These are phyloP conservation scores for Apodemus speciosus DNA, from an alignment of 2,113 vertebrate species.

Conservation along the genomic window DNA sequence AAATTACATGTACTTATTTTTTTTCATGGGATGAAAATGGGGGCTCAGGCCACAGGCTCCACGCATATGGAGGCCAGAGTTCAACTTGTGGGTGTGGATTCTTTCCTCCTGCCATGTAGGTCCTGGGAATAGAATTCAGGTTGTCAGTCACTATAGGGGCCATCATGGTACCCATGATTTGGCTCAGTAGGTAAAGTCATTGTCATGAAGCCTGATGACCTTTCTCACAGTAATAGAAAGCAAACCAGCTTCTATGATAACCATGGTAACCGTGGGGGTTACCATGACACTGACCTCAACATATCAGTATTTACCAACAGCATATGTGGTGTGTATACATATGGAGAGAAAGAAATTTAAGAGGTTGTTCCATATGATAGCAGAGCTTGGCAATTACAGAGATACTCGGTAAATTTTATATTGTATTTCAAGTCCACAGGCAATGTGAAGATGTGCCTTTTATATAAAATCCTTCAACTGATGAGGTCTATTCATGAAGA, in stretches of 20 bases:
- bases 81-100: not conserved
- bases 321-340: not conserved
- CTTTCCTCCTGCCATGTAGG: not conserved
- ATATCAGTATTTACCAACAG: not conserved
- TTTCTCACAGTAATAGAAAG: not conserved
- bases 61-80: not conserved
- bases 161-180: not conserved
- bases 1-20: not conserved
- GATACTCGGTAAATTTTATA: not conserved
- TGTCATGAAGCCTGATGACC: not conserved
- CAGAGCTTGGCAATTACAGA: not conserved
- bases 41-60: not conserved
- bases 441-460: not conserved
- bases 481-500: not conserved
- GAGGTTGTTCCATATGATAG: not conserved
- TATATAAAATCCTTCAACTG: not conserved
- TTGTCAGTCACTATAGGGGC: not conserved
- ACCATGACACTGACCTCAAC: not conserved
- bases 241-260: not conserved
- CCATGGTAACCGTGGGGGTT: not conserved
- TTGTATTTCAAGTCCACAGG: not conserved
- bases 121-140: not conserved
- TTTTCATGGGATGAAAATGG: not conserved
- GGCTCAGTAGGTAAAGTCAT: not conserved
- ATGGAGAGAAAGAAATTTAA: not conserved